Conservation (phyloP, 2,888 invertebrate genomes). For the Xylocampa areola region DNA sequence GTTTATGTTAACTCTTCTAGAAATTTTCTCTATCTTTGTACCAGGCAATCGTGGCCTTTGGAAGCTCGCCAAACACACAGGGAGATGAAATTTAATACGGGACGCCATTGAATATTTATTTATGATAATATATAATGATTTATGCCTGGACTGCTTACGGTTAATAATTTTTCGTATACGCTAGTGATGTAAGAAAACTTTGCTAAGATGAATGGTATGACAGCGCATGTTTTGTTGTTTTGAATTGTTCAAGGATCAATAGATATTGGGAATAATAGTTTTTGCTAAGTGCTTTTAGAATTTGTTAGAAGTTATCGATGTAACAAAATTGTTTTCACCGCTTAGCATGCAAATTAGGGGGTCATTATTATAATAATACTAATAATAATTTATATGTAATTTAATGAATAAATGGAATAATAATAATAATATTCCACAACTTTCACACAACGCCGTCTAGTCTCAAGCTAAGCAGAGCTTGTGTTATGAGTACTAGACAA, state of each 20-base stretch:
- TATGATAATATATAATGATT: conserved; percentile 87
- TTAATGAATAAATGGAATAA: no score
- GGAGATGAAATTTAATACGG: conserved; percentile 85
- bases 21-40: conserved; percentile 13
- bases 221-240: conserved; percentile 42
- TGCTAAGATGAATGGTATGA: conserved; percentile 46
- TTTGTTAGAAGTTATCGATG: no score
- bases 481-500: no score
- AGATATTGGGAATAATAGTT: conserved; percentile 4
- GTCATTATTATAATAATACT: no score
- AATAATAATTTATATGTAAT: no score
- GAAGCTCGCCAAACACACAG: conserved; percentile 75
- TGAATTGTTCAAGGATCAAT: conserved; percentile 19
- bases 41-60: conserved; percentile 75
- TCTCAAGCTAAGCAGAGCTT: no score
- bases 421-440: no score
- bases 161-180: conserved; percentile 78
- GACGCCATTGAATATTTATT: conserved; percentile 86
- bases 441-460: no score
- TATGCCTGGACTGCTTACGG: conserved; percentile 80
- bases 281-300: no score
- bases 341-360: no score
- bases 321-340: no score
- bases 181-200: conserved; percentile 53
- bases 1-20: conserved; percentile 40